Percentiles rank a stretch among this genome's conserved stretches.
Conservation (phyloP, 2,797 vertebrate genomes). For the Pseudocheirus occidentalis region DNA sequence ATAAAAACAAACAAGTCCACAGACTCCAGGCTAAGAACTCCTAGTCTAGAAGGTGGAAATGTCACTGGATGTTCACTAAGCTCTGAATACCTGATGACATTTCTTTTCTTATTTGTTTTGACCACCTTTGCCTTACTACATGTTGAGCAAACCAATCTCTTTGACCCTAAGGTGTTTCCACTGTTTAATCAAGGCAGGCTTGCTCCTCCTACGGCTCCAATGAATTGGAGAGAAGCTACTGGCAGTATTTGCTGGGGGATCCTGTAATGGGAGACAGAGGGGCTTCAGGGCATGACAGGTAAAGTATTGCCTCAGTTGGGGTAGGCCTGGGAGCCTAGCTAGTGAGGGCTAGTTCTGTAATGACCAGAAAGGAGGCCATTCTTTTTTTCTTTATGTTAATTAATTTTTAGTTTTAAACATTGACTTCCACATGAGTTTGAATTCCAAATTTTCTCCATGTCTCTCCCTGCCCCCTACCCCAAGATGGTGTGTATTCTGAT, state of each 20-base stretch:
- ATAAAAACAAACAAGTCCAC: background rate
- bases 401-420: too few species aligned
- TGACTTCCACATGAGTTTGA: too few species aligned
- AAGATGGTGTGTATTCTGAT: too few species aligned
- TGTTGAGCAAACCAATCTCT: slow-evolving; percentile 9
- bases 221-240: background rate
- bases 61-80: slow-evolving; percentile 3
- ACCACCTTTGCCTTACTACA: background rate
- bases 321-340: background rate
- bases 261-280: background rate
- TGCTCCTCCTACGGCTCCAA: background rate
- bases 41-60: slow-evolving; percentile 1
- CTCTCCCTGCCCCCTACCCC: too few species aligned
- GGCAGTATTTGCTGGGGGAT: background rate
- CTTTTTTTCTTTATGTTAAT: background rate
- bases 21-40: background rate
- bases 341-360: background rate
- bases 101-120: background rate
- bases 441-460: too few species aligned
- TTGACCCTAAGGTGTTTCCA: background rate
- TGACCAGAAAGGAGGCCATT: background rate
- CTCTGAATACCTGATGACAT: background rate
- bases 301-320: background rate
- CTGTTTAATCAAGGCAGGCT: background rate
- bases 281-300: background rate